Percentiles rank a stretch among this genome's conserved stretches.
Evolutionary conservation across 2,797 vertebrate genomes (phyloP).

Genomic region (Semaprochilodus insignis): DNA sequence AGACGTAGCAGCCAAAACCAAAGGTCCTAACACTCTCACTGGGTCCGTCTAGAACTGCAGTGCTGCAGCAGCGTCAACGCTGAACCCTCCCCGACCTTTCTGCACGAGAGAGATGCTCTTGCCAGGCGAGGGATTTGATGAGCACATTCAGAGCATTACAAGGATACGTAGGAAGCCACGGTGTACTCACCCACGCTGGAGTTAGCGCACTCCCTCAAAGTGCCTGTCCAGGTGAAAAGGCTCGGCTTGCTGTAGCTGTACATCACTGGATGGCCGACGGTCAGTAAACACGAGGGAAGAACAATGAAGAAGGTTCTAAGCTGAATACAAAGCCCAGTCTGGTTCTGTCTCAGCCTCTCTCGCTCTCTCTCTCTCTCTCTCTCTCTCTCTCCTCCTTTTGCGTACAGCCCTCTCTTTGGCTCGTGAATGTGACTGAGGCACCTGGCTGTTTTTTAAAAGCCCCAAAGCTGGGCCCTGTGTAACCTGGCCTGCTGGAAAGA

Average conservation of each 20-base stretch:
- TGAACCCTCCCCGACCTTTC: neutral
- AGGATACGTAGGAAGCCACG: constrained; percentile 14
- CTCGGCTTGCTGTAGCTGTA: constrained; percentile 44
- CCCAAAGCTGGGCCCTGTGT: constrained; percentile 9
- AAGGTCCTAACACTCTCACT: neutral
- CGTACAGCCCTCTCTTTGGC: neutral
- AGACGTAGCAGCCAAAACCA: neutral
- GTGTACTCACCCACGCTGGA: constrained; percentile 39
- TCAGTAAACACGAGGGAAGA: neutral
- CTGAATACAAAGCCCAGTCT: neutral
- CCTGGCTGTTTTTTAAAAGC: constrained; percentile 47
- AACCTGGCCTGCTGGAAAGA: constrained; percentile 44
- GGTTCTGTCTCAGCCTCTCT: constrained; percentile 2
- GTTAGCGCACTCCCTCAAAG: constrained; percentile 35
- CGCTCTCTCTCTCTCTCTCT: constrained; percentile 19
- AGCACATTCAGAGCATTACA: constrained; percentile 32
- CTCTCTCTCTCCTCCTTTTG: constrained; percentile 8
- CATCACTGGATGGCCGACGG: constrained; percentile 24
- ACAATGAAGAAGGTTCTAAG: neutral
- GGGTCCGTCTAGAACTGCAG: neutral
- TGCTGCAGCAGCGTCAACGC: neutral
- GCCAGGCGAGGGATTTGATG: constrained; percentile 29
- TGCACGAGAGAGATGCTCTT: neutral
- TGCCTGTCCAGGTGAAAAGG: constrained; percentile 57
- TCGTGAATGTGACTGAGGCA: constrained; percentile 38